These are phyloP conservation scores for Morus bassanus DNA, from an alignment of 2,797 vertebrate species.

Conservation along the genomic window DNA sequence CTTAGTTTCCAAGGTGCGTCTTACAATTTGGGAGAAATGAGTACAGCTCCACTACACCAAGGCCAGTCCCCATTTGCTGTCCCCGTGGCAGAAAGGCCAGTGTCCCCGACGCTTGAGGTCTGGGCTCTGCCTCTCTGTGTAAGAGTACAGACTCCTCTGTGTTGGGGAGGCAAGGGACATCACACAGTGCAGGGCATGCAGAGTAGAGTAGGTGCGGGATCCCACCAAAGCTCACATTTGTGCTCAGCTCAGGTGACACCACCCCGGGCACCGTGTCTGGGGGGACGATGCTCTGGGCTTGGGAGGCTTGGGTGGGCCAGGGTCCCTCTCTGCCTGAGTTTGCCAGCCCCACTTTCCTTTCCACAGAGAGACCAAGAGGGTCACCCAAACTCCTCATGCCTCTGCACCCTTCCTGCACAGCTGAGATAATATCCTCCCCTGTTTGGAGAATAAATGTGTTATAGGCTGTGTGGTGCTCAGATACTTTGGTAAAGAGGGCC, in stretches of 20 bases:
- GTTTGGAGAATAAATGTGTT: not conserved
- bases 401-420: not conserved
- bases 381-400: not conserved
- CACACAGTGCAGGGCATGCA: not conserved
- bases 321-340: not conserved
- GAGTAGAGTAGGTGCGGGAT: not conserved
- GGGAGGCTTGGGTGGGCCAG: no score
- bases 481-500: not conserved
- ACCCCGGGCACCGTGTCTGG: rapidly evolving
- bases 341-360: not conserved
- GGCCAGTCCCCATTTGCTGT: not conserved
- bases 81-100: not conserved
- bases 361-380: not conserved
- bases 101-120: not conserved
- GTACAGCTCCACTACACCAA: not conserved
- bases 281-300: not conserved
- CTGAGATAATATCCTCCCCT: not conserved
- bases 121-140: not conserved
- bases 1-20: not conserved
- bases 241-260: not conserved
- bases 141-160: not conserved
- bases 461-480: not conserved
- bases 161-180: not conserved
- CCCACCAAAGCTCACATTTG: not conserved
- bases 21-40: not conserved